A percentile compares a stretch with the other conserved stretches of the same genome.
Evolutionary conservation across 2,797 vertebrate genomes (phyloP).

Genomic region (Thalassophryne amazonica): DNA sequence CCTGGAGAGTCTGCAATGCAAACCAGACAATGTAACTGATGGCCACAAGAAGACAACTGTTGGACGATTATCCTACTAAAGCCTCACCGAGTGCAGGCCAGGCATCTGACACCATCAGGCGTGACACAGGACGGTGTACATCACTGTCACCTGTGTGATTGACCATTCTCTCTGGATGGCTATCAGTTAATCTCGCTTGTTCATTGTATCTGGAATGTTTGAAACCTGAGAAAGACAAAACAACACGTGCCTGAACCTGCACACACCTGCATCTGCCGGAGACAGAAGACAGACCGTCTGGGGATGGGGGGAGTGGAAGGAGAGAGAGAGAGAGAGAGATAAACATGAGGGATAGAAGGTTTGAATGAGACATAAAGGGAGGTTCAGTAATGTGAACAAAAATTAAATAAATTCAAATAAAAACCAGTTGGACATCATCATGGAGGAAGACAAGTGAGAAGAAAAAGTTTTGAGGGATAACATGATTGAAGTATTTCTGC

Average conservation of each 20-base stretch:
- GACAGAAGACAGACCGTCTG: slow-evolving; percentile 15
- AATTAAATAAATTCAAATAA: slow-evolving; percentile 28
- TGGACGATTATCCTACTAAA: neutral
- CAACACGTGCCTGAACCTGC: slow-evolving; percentile 52
- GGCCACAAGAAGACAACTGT: slow-evolving; percentile 19
- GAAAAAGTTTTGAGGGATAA: neutral
- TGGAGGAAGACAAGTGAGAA: slow-evolving; percentile 32
- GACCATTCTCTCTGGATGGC: slow-evolving; percentile 41
- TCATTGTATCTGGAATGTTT: slow-evolving; percentile 71
- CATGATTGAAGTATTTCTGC: too few species aligned
- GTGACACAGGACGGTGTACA: slow-evolving; percentile 23
- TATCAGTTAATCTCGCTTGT: slow-evolving; percentile 47
- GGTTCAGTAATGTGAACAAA: neutral
- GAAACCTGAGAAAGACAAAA: slow-evolving; percentile 65
- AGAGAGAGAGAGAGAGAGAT: neutral
- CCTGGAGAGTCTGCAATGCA: slow-evolving; percentile 6
- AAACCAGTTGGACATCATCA: slow-evolving; percentile 35
- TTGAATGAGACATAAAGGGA: neutral
- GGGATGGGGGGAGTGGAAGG: slow-evolving; percentile 1
- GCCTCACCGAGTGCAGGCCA: slow-evolving; percentile 1
- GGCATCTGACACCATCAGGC: slow-evolving; percentile 39
- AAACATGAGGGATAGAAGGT: slow-evolving; percentile 18
- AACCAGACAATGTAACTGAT: slow-evolving; percentile 19
- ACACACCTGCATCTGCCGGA: slow-evolving; percentile 15
- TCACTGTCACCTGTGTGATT: slow-evolving; percentile 54